Conservation (phyloP, 2,113 vertebrate species). For the Seriola aureovittata region DNA sequence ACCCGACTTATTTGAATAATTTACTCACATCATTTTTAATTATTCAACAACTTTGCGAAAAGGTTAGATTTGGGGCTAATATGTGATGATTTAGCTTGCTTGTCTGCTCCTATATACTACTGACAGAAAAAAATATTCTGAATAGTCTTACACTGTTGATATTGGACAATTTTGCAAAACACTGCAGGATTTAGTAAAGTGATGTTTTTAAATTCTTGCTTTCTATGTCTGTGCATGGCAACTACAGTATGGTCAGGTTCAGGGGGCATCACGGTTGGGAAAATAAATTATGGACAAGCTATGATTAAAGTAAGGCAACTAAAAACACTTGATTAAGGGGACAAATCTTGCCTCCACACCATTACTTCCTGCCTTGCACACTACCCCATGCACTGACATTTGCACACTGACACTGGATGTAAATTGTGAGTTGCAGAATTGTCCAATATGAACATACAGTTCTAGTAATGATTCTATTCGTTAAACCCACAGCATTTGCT, state of each 20-base stretch:
- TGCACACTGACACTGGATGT: not conserved
- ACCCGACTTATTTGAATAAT: not conserved
- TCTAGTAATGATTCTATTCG: not conserved
- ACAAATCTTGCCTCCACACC: not conserved
- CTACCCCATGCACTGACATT: not conserved
- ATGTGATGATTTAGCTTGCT: not conserved
- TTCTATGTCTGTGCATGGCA: not conserved
- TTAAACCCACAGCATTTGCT: slow-evolving; percentile 4
- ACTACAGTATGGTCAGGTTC: not conserved
- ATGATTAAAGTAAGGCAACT: too few species aligned
- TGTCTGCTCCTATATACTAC: not conserved
- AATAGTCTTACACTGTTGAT: not conserved
- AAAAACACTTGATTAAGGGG: too few species aligned
- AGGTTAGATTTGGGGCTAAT: not conserved
- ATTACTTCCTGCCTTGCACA: not conserved
- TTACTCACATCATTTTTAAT: not conserved
- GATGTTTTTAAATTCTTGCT: not conserved
- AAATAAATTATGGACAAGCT: not conserved
- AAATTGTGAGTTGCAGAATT: not conserved
- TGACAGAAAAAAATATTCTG: not conserved
- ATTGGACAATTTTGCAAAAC: not conserved
- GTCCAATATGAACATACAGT: slow-evolving; percentile 1
- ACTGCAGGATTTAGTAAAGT: not conserved
- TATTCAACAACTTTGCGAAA: not conserved
- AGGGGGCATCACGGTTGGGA: not conserved